These are phyloP conservation scores for Sminthurinus aureus DNA, from an alignment of 2,888 invertebrate species.

Conservation along the genomic window DNA sequence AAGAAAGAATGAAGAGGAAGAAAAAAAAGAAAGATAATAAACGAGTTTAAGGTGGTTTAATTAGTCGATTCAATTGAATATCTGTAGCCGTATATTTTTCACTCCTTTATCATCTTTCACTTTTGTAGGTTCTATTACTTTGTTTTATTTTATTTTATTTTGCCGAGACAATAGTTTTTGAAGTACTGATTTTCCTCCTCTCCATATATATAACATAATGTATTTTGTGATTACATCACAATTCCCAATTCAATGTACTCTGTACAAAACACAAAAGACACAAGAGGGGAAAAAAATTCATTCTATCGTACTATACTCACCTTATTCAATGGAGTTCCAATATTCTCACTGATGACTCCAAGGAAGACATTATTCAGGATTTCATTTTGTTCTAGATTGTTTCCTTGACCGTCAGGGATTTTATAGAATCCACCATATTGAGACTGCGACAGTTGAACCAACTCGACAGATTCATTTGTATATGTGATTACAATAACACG, in stretches of 20 bases:
- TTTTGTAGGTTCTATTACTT: too few relatives aligned
- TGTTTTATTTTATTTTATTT: too few relatives aligned
- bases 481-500: conserved; percentile 59
- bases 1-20: background rate
- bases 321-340: conserved; percentile 59
- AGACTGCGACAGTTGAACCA: conserved; percentile 47
- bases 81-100: too few relatives aligned
- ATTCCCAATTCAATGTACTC: background rate
- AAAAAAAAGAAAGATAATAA: conserved; percentile 26
- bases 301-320: conserved; percentile 37
- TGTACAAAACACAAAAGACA: background rate
- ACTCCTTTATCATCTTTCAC: too few relatives aligned
- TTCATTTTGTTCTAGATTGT: conserved; percentile 59
- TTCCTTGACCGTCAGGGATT: conserved; percentile 54
- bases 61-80: conserved; percentile 33
- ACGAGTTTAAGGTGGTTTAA: conserved; percentile 39
- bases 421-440: conserved; percentile 57
- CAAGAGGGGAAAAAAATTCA: background rate
- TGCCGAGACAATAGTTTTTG: background rate
- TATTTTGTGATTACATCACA: too few relatives aligned
- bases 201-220: too few relatives aligned
- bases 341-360: conserved; percentile 56
- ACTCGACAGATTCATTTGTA: conserved; percentile 53
- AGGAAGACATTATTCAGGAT: conserved; percentile 58
- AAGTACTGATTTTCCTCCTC: background rate